Conservation (phyloP, 2,888 invertebrate genomes). For the Microctonus aethiopoides region DNA sequence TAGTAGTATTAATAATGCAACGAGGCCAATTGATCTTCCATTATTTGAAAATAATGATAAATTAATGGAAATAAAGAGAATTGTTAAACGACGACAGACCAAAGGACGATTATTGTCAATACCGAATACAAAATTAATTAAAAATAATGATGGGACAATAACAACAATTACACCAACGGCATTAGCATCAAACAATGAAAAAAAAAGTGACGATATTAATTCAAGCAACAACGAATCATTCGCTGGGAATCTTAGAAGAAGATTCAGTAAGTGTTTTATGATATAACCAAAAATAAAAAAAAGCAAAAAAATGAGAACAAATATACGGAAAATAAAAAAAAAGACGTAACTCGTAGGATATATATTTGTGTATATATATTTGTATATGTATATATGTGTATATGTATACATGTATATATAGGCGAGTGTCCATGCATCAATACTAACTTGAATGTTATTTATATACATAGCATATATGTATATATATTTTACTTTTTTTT, state of each 20-base stretch:
- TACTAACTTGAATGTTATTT: neutral
- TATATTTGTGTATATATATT: no score
- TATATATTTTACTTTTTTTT: neutral
- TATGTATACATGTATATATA: neutral
- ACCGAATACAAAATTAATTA: slow-evolving; percentile 77
- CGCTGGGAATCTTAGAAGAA: slow-evolving; percentile 82
- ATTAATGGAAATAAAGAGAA: slow-evolving; percentile 64
- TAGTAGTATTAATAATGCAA: slow-evolving; percentile 30
- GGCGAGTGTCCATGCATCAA: neutral
- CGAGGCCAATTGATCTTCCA: slow-evolving; percentile 75
- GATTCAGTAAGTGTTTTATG: slow-evolving; percentile 84
- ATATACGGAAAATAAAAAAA: neutral
- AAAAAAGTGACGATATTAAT: slow-evolving; percentile 39
- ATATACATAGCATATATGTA: neutral
- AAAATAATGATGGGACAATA: slow-evolving; percentile 66
- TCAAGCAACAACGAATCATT: slow-evolving; percentile 67
- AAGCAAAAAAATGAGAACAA: neutral
- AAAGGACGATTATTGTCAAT: slow-evolving; percentile 79
- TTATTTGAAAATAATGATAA: slow-evolving; percentile 68
- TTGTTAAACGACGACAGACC: slow-evolving; percentile 70
- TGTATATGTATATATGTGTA: no score
- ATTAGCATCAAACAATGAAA: neutral
- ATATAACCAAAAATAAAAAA: neutral
- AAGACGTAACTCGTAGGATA: neutral
- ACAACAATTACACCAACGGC: slow-evolving; percentile 35